Percentiles rank a stretch among this genome's conserved stretches.
phyloP scores from a whole-genome alignment of 2,797 vertebrate genomes.

The Sphenopsis melanotis region DNA sequence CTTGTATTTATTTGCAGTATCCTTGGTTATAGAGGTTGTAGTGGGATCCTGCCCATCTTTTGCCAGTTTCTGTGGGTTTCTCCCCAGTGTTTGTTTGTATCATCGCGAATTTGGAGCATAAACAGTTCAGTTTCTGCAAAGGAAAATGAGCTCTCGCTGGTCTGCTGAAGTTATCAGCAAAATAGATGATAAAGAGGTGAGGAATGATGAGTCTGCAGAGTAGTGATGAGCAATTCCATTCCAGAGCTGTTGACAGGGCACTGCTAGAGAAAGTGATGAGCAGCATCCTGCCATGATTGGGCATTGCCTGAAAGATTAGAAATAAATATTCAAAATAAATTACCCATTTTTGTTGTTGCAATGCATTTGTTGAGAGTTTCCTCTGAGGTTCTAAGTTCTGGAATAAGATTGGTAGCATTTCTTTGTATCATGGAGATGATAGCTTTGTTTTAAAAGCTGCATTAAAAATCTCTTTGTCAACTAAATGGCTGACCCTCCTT shows the following conservation, averaged over 20 bases:
- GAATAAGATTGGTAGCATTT: background rate
- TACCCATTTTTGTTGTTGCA: background rate
- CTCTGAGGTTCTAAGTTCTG: background rate
- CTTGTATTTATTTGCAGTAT: background rate
- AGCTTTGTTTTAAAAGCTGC: background rate
- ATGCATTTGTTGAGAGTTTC: background rate
- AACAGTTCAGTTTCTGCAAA: background rate
- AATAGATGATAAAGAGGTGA: background rate
- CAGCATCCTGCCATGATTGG: background rate
- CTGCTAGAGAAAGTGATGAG: background rate
- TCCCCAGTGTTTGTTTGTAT: background rate
- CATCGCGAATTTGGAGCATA: background rate
- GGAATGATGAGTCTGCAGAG: background rate
- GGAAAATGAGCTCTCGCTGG: background rate
- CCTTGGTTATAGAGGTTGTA: background rate
- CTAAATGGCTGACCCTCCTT: background rate
- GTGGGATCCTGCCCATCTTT: background rate
- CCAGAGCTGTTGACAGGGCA: accelerated
- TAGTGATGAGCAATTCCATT: background rate
- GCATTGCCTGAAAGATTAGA: background rate
- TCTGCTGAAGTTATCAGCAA: background rate
- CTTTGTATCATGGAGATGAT: background rate
- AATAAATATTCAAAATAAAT: background rate
- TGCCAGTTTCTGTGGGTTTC: background rate
- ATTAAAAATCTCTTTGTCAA: background rate